Base-by-base conservation (phyloP, 2,797 vertebrate species). In the Xerus rutilus region DNA sequence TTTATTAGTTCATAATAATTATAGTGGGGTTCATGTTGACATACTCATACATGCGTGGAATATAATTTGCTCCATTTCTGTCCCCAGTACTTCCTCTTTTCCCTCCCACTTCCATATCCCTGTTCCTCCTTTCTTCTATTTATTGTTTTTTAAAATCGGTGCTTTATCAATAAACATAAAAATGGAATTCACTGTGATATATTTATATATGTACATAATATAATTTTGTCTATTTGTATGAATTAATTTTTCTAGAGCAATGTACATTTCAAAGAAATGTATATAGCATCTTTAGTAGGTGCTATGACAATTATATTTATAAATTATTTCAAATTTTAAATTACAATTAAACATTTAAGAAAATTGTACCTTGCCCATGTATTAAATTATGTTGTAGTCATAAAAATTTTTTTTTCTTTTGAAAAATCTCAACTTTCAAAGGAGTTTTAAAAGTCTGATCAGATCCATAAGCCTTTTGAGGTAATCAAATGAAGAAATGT, bases 311-410 rank as follows among this genome's bases (percentile, higher is more conserved):
- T 72, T 74, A 86, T 87, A 79, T 9, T 84, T 94, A 82, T 5
- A 90, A 72, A 54, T n/a, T 70, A 93, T 79, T 93, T 86, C 32
- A 78, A 82, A 85, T 11, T 45, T 94, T 86, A 95, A 83, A 64
- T 9, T 59, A 54, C 39, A 92, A 86, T 77, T 81, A 90, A 17
- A 62, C 25, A 70, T 62, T 93, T 86, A 76, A 85, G 77, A 93
- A 79, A 95, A 3, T 59, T 59, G 59, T 59, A 59, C 59, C 23
- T 25, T 59, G 52, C 18, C 0, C 6, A 32, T 69, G 88, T 86
- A 78, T 93, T 91, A 83, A 96, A 35, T 73, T 94, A 92, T 11
- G 76, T 95, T 94, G 28, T 87, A 84, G 93, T 67, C 28, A 95
- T 77, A 95, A 57, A 95, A 74, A 20, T 52, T 1, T 2, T 12